Conservation (phyloP, 1,140 invertebrate species). For the Drosophila albomicans region DNA sequence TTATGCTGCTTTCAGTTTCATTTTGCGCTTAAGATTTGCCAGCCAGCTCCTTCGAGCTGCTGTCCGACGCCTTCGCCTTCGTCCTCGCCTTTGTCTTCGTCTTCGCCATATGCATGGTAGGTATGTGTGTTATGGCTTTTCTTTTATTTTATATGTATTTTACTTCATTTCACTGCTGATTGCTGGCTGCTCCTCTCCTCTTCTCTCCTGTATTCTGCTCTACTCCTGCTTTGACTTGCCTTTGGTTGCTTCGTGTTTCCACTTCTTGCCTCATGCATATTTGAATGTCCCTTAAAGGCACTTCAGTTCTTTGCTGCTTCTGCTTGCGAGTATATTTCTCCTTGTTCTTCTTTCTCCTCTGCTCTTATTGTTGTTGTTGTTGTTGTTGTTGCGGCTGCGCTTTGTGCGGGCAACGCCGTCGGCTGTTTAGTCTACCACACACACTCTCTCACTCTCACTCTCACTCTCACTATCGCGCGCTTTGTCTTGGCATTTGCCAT, state of each 20-base stretch:
- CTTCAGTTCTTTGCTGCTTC: conserved; percentile 69
- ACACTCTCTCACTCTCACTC: background rate
- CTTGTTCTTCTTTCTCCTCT: conserved; percentile 28
- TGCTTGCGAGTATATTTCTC: conserved; percentile 26
- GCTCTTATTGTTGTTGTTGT: conserved; percentile 23
- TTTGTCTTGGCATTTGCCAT: conserved; percentile 15
- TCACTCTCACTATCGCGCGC: conserved; percentile 25
- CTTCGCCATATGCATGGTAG: conserved; percentile 24
- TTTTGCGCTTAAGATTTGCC: conserved; percentile 43
- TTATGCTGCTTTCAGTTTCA: conserved; percentile 49
- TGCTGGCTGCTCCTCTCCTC: conserved; percentile 10
- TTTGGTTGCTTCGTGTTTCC: conserved; percentile 29
- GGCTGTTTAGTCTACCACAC: conserved; percentile 58
- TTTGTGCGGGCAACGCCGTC: conserved; percentile 39
- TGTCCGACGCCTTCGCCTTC: conserved; percentile 12
- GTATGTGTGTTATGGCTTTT: conserved; percentile 58
- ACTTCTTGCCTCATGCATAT: conserved; percentile 78
- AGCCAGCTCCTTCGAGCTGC: background rate
- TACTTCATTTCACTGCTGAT: conserved; percentile 71
- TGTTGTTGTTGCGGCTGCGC: conserved; percentile 42
- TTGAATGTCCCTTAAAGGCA: conserved; percentile 82
- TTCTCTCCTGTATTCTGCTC: background rate
- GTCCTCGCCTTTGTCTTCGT: background rate
- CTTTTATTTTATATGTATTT: conserved; percentile 78
- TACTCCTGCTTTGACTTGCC: background rate